A percentile compares a stretch with the other conserved stretches of the same genome.
These are phyloP conservation scores for Trachelus iudaicus DNA, from an alignment of 2,888 invertebrate species.

Conservation along the genomic window DNA sequence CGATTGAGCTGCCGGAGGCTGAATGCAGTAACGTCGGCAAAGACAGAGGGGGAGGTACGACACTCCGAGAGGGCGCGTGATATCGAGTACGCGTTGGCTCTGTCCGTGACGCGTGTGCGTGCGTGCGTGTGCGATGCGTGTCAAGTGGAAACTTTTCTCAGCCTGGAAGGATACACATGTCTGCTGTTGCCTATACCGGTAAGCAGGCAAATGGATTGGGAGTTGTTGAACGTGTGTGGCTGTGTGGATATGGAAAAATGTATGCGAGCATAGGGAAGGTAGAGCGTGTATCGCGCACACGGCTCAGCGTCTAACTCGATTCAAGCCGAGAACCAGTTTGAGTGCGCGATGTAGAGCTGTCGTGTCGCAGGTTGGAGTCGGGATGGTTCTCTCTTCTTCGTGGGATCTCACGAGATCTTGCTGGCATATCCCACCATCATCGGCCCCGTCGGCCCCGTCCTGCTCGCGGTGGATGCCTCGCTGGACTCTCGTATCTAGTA, in stretches of 20 bases:
- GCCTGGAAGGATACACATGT: no score
- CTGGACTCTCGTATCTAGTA: conserved; percentile 34
- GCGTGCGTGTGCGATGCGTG: no score
- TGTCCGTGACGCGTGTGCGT: conserved; percentile 10
- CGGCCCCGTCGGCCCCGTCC: conserved; percentile 25
- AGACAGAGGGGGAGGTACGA: conserved; percentile 13
- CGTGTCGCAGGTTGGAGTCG: conserved; percentile 31
- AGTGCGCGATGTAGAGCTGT: conserved; percentile 20
- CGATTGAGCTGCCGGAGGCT: no score
- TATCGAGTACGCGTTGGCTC: conserved; percentile 6
- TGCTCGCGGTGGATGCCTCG: not conserved
- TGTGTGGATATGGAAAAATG: no score
- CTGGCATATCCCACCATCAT: conserved; percentile 12
- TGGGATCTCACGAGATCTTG: conserved; percentile 28
- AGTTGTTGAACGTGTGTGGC: no score
- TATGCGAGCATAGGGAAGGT: no score
- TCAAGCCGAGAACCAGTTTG: conserved; percentile 39
- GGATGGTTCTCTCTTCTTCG: conserved; percentile 30
- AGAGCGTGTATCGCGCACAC: conserved; percentile 1
- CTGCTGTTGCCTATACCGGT: no score
- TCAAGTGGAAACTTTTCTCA: no score
- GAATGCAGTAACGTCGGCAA: conserved; percentile 26
- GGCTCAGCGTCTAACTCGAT: conserved; percentile 9
- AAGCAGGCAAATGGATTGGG: no score
- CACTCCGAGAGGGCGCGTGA: conserved; percentile 22